Percentiles rank a stretch among this genome's conserved stretches.
These are phyloP conservation scores for Limnephilus marmoratus DNA, from an alignment of 2,888 invertebrate species.

Conservation along the genomic window DNA sequence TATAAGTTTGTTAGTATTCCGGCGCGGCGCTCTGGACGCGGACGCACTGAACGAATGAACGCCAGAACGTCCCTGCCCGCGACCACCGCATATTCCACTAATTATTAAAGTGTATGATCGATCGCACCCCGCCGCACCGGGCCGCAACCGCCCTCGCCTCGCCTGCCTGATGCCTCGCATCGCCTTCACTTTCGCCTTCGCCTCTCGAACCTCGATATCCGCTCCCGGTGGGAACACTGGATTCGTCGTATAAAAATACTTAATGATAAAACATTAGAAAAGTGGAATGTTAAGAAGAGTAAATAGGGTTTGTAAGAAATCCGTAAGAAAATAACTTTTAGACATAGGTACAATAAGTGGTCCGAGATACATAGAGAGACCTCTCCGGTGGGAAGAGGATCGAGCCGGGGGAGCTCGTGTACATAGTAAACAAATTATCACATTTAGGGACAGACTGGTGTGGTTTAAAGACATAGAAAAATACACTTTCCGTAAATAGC, in stretches of 20 bases:
- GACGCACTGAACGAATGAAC: not conserved
- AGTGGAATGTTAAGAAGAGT: conserved; percentile 28
- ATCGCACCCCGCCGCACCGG: not conserved
- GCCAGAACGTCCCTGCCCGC: not conserved
- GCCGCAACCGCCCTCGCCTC: not conserved
- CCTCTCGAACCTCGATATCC: not conserved
- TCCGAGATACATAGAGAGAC: conserved; percentile 57
- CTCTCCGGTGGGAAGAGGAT: conserved; percentile 50
- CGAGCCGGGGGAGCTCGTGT: conserved; percentile 45
- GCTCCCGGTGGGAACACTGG: not conserved
- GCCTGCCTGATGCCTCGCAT: not conserved
- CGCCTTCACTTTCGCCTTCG: not conserved
- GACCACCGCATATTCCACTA: not conserved
- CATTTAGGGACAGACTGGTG: conserved; percentile 63
- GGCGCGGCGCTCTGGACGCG: not conserved
- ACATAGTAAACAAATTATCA: conserved; percentile 64
- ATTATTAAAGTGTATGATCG: not conserved
- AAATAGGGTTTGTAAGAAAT: conserved; percentile 38
- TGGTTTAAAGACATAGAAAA: conserved; percentile 65
- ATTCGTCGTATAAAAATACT: conserved; percentile 32
- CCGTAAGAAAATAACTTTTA: conserved; percentile 48
- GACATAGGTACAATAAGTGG: conserved; percentile 60
- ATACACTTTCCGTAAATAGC: conserved; percentile 64
- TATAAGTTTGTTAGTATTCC: not conserved
- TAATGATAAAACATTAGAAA: not conserved